Conservation (phyloP, 30 jellyfish, hydroid and myxozoan species). For the Turritopsis rubra region DNA sequence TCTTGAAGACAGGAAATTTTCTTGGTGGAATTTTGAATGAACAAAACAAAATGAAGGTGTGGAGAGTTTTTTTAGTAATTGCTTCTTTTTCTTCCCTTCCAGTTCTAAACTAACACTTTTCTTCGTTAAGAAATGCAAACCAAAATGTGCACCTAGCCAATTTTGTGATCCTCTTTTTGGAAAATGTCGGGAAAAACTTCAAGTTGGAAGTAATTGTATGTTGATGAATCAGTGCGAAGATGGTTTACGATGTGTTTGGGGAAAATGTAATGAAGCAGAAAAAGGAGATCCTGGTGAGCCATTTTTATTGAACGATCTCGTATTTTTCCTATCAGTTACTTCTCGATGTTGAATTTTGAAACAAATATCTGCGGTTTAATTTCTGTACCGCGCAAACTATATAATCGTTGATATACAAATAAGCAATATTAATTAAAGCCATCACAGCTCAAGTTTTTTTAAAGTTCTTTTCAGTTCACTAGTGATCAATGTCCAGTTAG, state of each 20-base stretch:
- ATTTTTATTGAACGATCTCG: too few species aligned
- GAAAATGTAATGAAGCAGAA: conserved; percentile 49
- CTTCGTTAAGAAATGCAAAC: conserved; percentile 46
- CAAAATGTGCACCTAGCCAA: conserved; percentile 42
- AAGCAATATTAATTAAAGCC: too few species aligned
- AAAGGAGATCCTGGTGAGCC: conserved; percentile 52
- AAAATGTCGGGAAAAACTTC: conserved; percentile 35
- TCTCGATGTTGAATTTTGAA: too few species aligned
- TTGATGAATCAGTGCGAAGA: conserved; percentile 49
- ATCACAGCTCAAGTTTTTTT: too few species aligned
- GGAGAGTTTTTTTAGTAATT: not conserved
- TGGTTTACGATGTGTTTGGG: conserved; percentile 52
- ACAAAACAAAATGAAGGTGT: not conserved
- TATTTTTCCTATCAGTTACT: too few species aligned
- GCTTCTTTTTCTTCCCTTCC: not conserved
- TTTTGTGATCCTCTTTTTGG: conserved; percentile 62
- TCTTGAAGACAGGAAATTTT: not conserved
- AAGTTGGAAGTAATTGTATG: conserved; percentile 43
- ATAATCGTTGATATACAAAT: too few species aligned
- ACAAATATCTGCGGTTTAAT: too few species aligned
- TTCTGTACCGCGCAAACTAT: too few species aligned
- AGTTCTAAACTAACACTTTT: not conserved
- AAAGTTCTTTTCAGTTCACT: too few species aligned
- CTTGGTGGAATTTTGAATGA: not conserved
- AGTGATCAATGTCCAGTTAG: too few species aligned